These are phyloP conservation scores for Euleptes europaea DNA, from an alignment of 2,113 vertebrate genomes.

Conservation along the genomic window DNA sequence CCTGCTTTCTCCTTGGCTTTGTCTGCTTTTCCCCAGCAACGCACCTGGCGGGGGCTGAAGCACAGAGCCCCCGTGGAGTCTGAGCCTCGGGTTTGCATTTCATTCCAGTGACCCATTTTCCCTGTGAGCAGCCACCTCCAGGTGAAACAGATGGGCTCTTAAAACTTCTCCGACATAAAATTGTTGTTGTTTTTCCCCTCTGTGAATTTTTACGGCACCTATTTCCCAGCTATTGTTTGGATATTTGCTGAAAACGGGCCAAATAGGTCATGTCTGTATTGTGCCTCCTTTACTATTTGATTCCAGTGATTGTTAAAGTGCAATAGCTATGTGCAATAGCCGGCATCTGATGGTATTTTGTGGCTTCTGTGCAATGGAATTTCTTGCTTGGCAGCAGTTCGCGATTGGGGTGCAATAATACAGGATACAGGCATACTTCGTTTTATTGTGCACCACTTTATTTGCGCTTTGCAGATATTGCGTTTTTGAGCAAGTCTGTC, in stretches of 20 bases:
- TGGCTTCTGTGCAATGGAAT: not conserved
- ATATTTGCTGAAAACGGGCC: not conserved
- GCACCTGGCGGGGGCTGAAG: conserved; percentile 25
- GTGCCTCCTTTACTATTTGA: not conserved
- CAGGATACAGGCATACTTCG: too few relatives aligned
- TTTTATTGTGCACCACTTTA: too few relatives aligned
- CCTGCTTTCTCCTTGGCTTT: conserved; percentile 50
- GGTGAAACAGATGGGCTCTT: not conserved
- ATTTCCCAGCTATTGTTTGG: not conserved
- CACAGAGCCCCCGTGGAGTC: conserved; percentile 10
- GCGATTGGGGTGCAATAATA: not conserved
- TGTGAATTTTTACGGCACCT: not conserved
- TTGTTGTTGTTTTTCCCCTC: too few relatives aligned
- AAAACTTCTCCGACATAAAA: not conserved
- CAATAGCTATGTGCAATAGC: too few relatives aligned
- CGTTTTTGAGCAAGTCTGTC: too few relatives aligned
- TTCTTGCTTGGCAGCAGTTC: not conserved
- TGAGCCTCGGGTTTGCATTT: conserved; percentile 1
- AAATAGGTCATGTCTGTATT: not conserved
- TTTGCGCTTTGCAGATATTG: too few relatives aligned
- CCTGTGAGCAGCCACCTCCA: not conserved
- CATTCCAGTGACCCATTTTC: not conserved
- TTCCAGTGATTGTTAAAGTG: not conserved
- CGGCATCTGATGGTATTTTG: not conserved
- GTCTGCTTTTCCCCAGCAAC: conserved; percentile 39